These are phyloP conservation scores for Carcina quercana DNA, from an alignment of 2,888 invertebrate species.

Conservation along the genomic window DNA sequence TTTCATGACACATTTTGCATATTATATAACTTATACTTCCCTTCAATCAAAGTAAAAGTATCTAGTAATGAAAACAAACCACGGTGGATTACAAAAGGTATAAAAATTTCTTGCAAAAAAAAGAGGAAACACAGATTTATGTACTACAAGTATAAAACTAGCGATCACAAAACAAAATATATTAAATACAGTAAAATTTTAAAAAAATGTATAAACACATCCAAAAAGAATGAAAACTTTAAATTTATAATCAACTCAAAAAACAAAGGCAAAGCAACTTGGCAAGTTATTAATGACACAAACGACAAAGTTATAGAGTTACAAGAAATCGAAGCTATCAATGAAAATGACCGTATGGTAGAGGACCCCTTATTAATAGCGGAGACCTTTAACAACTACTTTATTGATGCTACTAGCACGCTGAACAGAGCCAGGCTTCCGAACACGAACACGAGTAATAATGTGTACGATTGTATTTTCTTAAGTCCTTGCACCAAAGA, in stretches of 20 bases:
- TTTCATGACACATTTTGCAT: neutral
- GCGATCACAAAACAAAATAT: neutral
- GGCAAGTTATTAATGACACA: neutral
- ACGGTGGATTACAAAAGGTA: neutral
- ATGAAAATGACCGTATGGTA: neutral
- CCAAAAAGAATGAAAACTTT: neutral
- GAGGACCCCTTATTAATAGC: neutral
- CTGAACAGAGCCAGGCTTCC: no score
- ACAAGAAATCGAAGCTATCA: neutral
- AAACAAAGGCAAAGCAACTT: slow-evolving; percentile 1
- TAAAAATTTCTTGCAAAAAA: no score
- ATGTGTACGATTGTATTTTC: neutral
- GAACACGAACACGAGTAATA: no score
- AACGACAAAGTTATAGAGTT: neutral
- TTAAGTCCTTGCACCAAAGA: neutral
- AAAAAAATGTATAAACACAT: neutral
- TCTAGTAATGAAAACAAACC: neutral
- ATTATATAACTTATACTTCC: neutral
- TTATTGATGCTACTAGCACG: neutral
- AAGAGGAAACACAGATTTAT: no score
- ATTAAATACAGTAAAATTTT: neutral
- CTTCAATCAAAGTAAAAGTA: neutral
- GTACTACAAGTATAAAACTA: no score
- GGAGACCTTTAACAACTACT: slow-evolving; percentile 1
- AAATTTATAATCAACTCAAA: neutral